Evolutionary conservation across 2,888 invertebrate genomes (phyloP), one percentile per base, ranked within the genome.

Genomic region (Limnephilus rhombicus): DNA sequence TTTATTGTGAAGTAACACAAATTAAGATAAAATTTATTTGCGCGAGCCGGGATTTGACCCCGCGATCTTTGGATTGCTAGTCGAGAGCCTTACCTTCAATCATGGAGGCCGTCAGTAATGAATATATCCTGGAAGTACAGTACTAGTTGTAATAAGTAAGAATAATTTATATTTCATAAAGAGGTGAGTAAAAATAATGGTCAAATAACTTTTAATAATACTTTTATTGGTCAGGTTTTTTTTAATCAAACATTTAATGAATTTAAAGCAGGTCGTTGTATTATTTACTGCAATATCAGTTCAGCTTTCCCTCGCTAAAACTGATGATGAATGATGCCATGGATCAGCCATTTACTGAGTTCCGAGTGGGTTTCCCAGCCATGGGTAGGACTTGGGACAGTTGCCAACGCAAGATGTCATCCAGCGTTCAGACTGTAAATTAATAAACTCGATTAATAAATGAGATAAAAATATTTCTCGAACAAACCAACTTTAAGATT

Each of bases 361-460:
- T 92, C 97, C 97, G 34, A 96, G 94, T 68, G 96, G 96, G 95
- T 97, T 96, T 37, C 95, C 95, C 31, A 97, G 92, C 96, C 97
- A 97, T 37, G 97, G 97, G 94, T 96, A 97, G 4, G 95, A 95
- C 4, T 94, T 93, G 2, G 97, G 97, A 93, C 97, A 97, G 3
- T 45, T 86, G 29, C 94, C 92, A 89, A 94, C 94, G 94, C 97
- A 97, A n/a, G 95, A 94, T 11, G 94, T 95, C 95, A 97, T 96
- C 94, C 96, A 96, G 88, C 96, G 95, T 85, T 94, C 95, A 92
- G 95, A 95, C 93, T 93, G 89, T 15, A 91, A 93, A n/a, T 86
- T 29, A 9, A 45, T 29, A 45, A 45, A 24, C 7, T 24, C 24
- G 7, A 24, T 68, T 18, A 24, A 68, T 68, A 68, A 68, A 68